Base-by-base conservation (phyloP, 30 jellyfish, hydroid and myxozoan genomes). In the Chrysaora quinquecirrha region DNA sequence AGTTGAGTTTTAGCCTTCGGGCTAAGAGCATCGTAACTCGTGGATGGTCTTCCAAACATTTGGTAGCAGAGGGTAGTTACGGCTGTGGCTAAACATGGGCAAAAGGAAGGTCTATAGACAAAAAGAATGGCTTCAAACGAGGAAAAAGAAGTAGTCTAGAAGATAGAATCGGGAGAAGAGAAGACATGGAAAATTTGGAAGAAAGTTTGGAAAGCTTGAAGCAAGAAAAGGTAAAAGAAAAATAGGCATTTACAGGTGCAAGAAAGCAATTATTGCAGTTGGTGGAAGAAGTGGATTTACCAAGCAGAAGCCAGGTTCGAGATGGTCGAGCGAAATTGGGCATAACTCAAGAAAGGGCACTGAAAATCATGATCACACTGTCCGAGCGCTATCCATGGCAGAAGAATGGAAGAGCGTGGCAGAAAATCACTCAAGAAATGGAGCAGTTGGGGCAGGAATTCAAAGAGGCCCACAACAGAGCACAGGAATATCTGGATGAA, bases 401-500 rank as follows among this genome's bases (percentile, higher is more conserved):
- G 76, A 24, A 64, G 76, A 64, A 20, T 24, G 76, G 76, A 20
- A 27, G 34, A 64, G 76, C 48, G 28, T 12, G 38, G 28, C 76
- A 64, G 48, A 64, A 2, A 14, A 28, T 64, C 48, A 64, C 76
- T 28, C 46, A 28, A 28, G 76, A 64, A 64, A 9, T 64, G 3
- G 48, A 64, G 43, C 76, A 64, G 28, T 64, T 64, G 48, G 48
- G 21, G 28, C 21, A 64, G 76, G 76, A 64, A 64, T 14, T 21
- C 34, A 47, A 64, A 22, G 76, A 64, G 34, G 46, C 76, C 47
- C 76, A 64, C 43, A 64, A 27, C 48, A 64, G 76, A 64, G 82
- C 30, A 27, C 21, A 20, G 73, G 73, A 27, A 73, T 70, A 47
- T 70, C 82, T 34, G 82, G 82, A 70, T 30, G 65, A 47, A 70